Evolutionary conservation across 2,888 invertebrate species (phyloP), one percentile per base, ranked within the genome.

Genomic region (Gymnoscelis rufifasciata): DNA sequence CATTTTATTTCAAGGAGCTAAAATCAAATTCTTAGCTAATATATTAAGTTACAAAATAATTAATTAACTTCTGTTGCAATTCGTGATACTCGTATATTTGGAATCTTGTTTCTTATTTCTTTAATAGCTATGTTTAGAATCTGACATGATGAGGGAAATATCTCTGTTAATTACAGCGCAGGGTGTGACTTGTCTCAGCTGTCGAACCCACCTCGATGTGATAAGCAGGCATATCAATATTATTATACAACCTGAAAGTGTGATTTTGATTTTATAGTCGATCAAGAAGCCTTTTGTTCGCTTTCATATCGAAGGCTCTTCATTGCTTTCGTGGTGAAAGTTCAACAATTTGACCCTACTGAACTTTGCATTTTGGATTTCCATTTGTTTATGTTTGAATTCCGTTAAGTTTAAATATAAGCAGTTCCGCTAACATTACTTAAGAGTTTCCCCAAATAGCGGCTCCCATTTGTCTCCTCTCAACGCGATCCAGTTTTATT

Each of bases 321-420:
- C 52, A 54, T 57, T 51, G 54, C 29, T 45, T 47, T 47, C 43
- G 33, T 51, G 45, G 56, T 47, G 54, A 54, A 57, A 57, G 54
- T 51, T 36, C 33, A 47, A 4, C 44, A 33, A 36, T n/a, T 23
- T 43, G 50, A 50, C 50, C 50, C 19, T 26, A 19, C 19, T 45
- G 45, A 45, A 38, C 45, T 45, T 39, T 19, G 23, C 26, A 12
- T 19, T 39, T 43, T 14, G 23, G 29, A 36, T 43, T 48, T 31
- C 35, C 28, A 43, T 36, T 33, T 19, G 23, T 13, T 40, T 31
- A 14, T 48, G 39, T 33, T 33, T 33, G 15, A 19, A 19, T 19
- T 19, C 19, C 19, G 19, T 19, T 19, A n/a, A n/a, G 3, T 19
- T 19, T 19, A 5, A 19, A 19, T 5, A 19, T 19, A 19, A 19